A percentile compares a stretch with the other conserved stretches of the same genome.
These are phyloP conservation scores for Coelinius sp. DNA, from an alignment of 2,888 invertebrate genomes.

Conservation along the genomic window DNA sequence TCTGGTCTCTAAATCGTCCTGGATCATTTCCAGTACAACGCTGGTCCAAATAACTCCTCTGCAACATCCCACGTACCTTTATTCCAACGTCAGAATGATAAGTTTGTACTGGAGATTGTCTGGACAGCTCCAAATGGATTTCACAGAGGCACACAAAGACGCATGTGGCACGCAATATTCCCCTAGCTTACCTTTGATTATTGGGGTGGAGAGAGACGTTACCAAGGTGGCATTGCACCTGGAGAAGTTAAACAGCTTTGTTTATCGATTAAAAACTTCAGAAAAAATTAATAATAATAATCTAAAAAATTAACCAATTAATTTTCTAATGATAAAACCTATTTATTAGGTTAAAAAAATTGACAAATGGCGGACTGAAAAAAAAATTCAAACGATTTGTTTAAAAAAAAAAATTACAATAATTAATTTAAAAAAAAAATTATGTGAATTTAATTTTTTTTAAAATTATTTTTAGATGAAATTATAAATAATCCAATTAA, in stretches of 20 bases:
- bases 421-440: too few relatives aligned
- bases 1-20: slow-evolving; percentile 42
- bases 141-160: background rate
- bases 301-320: background rate
- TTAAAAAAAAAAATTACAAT: slow-evolving; percentile 6
- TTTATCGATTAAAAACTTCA: slow-evolving; percentile 43
- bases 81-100: slow-evolving; percentile 4
- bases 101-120: background rate
- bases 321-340: background rate
- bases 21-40: slow-evolving; percentile 48
- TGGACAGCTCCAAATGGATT: background rate
- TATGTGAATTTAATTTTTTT: too few relatives aligned
- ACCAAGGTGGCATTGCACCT: slow-evolving; percentile 51
- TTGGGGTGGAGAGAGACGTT: slow-evolving; percentile 43
- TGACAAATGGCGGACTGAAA: slow-evolving; percentile 3
- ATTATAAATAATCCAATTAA: slow-evolving; percentile 35
- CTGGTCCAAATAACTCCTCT: slow-evolving; percentile 48
- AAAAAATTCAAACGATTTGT: background rate
- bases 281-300: background rate
- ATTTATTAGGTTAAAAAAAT: background rate
- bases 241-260: slow-evolving; percentile 44
- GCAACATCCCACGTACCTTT: slow-evolving; percentile 45
- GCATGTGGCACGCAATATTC: slow-evolving; percentile 11
- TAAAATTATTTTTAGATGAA: slow-evolving; percentile 1
- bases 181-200: background rate